Evolutionary conservation across 1,140 invertebrate species (phyloP), one percentile per base, ranked within the genome.

Genomic region (Scaptomyza graminum): DNA sequence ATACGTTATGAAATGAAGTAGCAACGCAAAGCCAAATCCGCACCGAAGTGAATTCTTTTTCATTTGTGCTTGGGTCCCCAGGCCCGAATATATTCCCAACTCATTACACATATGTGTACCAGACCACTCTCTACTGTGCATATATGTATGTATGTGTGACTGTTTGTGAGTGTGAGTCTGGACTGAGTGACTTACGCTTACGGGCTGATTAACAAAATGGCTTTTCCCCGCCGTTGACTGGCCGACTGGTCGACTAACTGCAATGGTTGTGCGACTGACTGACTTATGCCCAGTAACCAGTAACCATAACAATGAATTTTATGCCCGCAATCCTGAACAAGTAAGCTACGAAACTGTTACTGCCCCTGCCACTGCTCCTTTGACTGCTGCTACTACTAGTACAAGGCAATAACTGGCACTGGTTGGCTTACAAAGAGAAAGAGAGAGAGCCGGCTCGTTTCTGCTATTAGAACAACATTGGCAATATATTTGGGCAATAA

Each of bases 401-500:
- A 52, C 57, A 5, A 31, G 57, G 44, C 60, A 49, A 44, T 60
- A 59, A 75, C 76, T 70, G 67, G 74, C 54, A 65, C 61, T 57
- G 56, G 34, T 47, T 11, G 39, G 18, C 37, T 8, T 22, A 25
- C 9, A 5, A 6, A 41, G 37, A 41, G 9, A 37, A 2, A 9
- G 34, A 9, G 34, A 50, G 61, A 28, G 49, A 43, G 47, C 15
- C 34, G 9, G 82, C 82, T 85, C 82, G 82, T 87, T 87, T 82
- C 71, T 87, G 82, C 82, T 87, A 87, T 87, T 87, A 88, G 82
- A 87, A 87, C 82, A 87, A 82, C 82, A 87, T 87, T 87, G 82
- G 70, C 82, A 87, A 87, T 88, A 87, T 87, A 87, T 87, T 82
- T 75, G 66, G 82, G 78, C 83, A 88, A 87, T 87, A 87, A 87